Percentiles rank a stretch among this genome's conserved stretches.
phyloP scores from a whole-genome alignment of 2,797 vertebrate genomes.

The Platyrinchus mystaceus region DNA sequence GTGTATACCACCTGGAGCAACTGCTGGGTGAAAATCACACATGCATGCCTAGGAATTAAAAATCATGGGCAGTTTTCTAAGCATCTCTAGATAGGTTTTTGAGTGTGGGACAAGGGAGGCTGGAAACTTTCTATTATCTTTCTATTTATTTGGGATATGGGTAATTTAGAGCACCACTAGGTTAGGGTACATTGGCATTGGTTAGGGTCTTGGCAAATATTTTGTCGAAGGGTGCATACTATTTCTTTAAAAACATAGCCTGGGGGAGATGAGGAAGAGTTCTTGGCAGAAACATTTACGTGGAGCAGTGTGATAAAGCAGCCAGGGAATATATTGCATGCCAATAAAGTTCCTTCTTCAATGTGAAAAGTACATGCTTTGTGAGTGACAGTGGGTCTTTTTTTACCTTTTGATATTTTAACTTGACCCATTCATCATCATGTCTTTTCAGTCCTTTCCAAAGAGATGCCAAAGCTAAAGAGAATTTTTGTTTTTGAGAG shows the following conservation, averaged over 20 bases:
- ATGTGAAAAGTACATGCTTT: background rate
- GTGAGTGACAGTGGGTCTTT: conserved; percentile 11
- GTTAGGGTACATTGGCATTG: background rate
- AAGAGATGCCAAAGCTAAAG: conserved; percentile 19
- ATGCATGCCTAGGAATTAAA: background rate
- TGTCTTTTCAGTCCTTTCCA: conserved; percentile 13
- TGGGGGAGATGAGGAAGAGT: background rate
- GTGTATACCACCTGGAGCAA: rapidly evolving
- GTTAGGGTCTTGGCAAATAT: background rate
- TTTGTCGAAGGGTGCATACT: background rate
- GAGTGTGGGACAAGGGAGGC: background rate
- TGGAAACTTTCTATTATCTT: background rate
- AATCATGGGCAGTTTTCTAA: background rate
- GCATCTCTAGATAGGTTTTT: background rate
- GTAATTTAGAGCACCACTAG: background rate
- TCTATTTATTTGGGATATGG: background rate
- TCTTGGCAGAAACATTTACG: background rate
- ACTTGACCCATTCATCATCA: conserved; percentile 25
- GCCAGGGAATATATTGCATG: background rate
- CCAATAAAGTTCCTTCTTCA: conserved; percentile 22
- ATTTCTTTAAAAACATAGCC: background rate
- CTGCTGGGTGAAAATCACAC: background rate
- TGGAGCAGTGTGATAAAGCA: background rate
- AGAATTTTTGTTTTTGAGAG: background rate
- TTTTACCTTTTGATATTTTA: conserved; percentile 26